Evolutionary conservation across 2,888 invertebrate species (phyloP).

Genomic region (Epirrita christyi): DNA sequence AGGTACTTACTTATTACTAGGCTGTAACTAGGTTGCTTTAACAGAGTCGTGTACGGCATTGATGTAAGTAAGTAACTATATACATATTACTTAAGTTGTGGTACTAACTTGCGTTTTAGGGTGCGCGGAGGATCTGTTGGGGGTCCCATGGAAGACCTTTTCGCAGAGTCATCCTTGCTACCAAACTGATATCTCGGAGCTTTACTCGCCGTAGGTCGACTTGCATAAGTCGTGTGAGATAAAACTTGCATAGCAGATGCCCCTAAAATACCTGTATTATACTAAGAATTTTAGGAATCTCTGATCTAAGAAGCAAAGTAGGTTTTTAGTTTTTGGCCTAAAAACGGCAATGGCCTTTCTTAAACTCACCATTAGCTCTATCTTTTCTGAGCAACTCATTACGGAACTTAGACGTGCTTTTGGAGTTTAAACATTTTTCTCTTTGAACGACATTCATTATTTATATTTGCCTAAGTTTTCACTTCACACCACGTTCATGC

Average conservation of each 20-base stretch:
- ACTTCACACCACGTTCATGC: no score
- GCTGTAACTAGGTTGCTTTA: no score
- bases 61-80: no score
- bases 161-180: constrained; percentile 45
- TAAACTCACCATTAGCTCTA: constrained; percentile 58
- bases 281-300: no score
- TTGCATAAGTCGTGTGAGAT: constrained; percentile 45
- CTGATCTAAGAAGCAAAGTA: no score
- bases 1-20: no score
- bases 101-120: constrained; percentile 65
- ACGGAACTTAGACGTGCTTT: constrained; percentile 48
- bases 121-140: constrained; percentile 60
- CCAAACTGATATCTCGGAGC: constrained; percentile 68
- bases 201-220: constrained; percentile 45
- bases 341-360: no score
- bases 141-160: constrained; percentile 68
- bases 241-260: constrained; percentile 49
- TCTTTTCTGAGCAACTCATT: constrained; percentile 67
- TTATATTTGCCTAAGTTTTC: background rate
- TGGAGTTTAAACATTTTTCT: constrained; percentile 50
- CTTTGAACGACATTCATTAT: constrained; percentile 73
- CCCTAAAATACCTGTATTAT: constrained; percentile 61
- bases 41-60: no score
- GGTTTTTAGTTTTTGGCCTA: no score
- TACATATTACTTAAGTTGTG: no score